Conservation (phyloP, 2,888 invertebrate species). For the Dryobotodes eremita region DNA sequence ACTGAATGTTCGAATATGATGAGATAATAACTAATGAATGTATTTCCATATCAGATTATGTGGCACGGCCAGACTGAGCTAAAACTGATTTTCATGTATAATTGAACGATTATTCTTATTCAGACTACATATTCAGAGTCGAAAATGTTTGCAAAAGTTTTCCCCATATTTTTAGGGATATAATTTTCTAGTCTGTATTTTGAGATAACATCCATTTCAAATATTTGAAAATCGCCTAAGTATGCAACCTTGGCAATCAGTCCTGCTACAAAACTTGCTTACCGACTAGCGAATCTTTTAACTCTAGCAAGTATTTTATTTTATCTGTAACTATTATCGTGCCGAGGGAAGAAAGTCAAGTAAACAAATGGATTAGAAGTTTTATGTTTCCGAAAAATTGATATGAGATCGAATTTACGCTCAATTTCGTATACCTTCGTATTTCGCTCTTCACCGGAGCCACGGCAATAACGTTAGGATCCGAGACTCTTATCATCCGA, state of each 20-base stretch:
- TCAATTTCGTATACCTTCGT: conserved; percentile 46
- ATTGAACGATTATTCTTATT: neutral
- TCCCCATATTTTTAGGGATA: neutral
- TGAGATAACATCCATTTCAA: neutral
- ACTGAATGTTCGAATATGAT: conserved; percentile 1
- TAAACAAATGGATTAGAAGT: conserved; percentile 30
- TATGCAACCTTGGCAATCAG: neutral
- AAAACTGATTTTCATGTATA: neutral
- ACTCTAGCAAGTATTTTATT: neutral
- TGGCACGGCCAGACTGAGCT: too few relatives aligned
- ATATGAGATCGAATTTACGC: conserved; percentile 50
- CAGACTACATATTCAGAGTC: neutral
- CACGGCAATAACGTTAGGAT: conserved; percentile 39
- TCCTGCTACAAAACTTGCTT: neutral
- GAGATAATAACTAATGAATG: conserved; percentile 1
- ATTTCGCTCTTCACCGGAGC: conserved; percentile 50
- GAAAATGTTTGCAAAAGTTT: neutral
- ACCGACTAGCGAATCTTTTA: neutral
- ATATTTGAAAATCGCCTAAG: neutral
- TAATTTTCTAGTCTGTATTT: neutral
- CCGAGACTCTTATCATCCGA: conserved; percentile 20
- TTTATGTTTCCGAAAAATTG: conserved; percentile 39
- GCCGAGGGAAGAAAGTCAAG: neutral
- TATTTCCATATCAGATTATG: neutral
- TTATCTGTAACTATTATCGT: neutral